A percentile compares a stretch with the other conserved stretches of the same genome.
Conservation (phyloP, 2,797 vertebrate species). For the Acrocephalus scirpaceus region DNA sequence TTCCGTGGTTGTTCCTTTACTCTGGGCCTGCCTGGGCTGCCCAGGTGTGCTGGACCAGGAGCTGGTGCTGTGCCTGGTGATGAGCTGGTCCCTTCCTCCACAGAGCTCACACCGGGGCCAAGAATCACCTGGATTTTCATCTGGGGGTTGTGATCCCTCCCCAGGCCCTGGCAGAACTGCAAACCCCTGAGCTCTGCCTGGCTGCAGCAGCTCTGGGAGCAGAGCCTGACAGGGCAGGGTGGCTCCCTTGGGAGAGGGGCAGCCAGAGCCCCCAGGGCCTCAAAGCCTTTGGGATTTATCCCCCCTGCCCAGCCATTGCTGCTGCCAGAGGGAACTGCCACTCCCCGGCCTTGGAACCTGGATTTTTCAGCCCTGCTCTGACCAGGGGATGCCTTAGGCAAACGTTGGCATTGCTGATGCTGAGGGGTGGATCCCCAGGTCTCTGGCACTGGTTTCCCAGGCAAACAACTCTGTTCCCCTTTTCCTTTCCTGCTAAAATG, state of each 20-base stretch:
- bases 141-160: not conserved
- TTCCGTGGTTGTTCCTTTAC: not conserved
- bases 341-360: not conserved
- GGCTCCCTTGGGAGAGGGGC: not conserved
- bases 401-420: not conserved
- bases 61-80: not conserved
- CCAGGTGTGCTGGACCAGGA: not conserved
- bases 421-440: slow-evolving; percentile 12
- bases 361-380: not conserved
- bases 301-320: not conserved
- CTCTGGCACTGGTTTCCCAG: slow-evolving; percentile 34
- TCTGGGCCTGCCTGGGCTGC: not conserved
- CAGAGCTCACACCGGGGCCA: not conserved
- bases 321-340: not conserved
- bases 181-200: not conserved
- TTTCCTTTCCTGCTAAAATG: not conserved
- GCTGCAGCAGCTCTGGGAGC: not conserved
- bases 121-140: not conserved
- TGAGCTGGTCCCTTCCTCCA: not conserved
- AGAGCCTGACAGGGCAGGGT: not conserved
- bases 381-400: not conserved
- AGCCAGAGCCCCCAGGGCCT: not conserved
- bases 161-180: not conserved
- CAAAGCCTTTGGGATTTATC: accelerated
- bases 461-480: not conserved